Conservation (phyloP, 2,113 vertebrate genomes). For the Grammomys dolichurus region DNA sequence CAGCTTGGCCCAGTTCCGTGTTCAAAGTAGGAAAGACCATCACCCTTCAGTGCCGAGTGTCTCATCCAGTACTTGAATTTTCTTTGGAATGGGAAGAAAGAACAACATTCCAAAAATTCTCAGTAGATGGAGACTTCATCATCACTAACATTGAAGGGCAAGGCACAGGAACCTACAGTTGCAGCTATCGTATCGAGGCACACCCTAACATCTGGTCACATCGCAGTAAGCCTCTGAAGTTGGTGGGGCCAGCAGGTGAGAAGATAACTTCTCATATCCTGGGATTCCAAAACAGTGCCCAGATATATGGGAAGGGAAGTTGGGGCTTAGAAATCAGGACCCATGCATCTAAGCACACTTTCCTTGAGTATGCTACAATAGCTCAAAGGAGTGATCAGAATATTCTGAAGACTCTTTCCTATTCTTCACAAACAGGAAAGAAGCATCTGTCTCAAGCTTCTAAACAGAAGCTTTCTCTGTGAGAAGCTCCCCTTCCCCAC, state of each 20-base stretch:
- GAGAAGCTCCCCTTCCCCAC: not conserved
- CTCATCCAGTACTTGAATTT: constrained; percentile 71
- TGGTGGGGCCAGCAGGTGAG: constrained; percentile 74
- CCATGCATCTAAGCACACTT: not conserved
- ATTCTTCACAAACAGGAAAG: not conserved
- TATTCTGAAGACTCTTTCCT: not conserved
- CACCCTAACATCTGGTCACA: constrained; percentile 65
- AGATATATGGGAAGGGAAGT: not conserved
- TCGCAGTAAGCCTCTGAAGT: constrained; percentile 57
- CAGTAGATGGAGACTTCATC: constrained; percentile 67
- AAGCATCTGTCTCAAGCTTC: not conserved
- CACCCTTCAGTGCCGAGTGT: constrained; percentile 52
- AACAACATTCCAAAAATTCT: constrained; percentile 59
- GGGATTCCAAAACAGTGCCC: not conserved
- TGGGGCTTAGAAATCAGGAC: not conserved
- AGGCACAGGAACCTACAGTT: constrained; percentile 69
- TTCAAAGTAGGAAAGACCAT: constrained; percentile 63
- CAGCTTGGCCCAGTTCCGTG: constrained; percentile 63
- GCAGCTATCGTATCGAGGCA: constrained; percentile 44
- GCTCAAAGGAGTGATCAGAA: not conserved
- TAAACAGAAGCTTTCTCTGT: not conserved
- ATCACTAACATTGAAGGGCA: constrained; percentile 68
- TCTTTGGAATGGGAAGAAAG: constrained; percentile 71
- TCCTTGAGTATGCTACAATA: not conserved
- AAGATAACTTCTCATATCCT: not conserved